Evolutionary conservation across 1,140 invertebrate genomes (phyloP).

Genomic region (Lordiphosa stackelbergi): DNA sequence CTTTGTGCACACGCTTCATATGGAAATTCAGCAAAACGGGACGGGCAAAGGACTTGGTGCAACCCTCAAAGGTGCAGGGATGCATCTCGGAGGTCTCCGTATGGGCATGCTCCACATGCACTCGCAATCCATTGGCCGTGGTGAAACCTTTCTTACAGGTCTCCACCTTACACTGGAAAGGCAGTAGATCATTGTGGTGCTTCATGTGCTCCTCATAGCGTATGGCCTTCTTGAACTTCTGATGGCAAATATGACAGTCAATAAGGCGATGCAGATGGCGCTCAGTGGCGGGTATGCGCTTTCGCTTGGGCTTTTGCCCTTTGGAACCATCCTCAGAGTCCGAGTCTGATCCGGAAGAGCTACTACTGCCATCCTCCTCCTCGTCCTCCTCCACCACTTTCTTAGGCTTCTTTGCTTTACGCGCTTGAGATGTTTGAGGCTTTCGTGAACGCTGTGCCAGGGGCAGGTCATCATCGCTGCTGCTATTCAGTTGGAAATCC

Average conservation of each 20-base stretch:
- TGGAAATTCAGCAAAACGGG: constrained; percentile 69
- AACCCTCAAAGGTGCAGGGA: constrained; percentile 61
- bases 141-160: constrained; percentile 69
- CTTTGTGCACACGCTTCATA: constrained; percentile 71
- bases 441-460: constrained; percentile 53
- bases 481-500: constrained; percentile 62
- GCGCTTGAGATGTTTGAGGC: not conserved
- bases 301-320: constrained; percentile 57
- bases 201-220: constrained; percentile 73
- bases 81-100: constrained; percentile 63
- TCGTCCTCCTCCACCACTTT: constrained; percentile 24
- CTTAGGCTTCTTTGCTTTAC: constrained; percentile 29
- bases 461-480: constrained; percentile 68
- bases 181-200: constrained; percentile 69
- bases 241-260: constrained; percentile 72
- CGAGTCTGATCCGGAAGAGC: constrained; percentile 25
- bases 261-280: constrained; percentile 65
- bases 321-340: constrained; percentile 29
- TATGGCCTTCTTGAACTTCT: constrained; percentile 72
- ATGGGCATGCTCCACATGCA: constrained; percentile 71
- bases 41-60: constrained; percentile 65
- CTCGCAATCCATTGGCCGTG: constrained; percentile 66
- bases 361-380: constrained; percentile 35
- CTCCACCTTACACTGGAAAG: constrained; percentile 70
- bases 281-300: constrained; percentile 56